Base-by-base conservation (phyloP, 1,140 invertebrate genomes). In the Lineus longissimus region DNA sequence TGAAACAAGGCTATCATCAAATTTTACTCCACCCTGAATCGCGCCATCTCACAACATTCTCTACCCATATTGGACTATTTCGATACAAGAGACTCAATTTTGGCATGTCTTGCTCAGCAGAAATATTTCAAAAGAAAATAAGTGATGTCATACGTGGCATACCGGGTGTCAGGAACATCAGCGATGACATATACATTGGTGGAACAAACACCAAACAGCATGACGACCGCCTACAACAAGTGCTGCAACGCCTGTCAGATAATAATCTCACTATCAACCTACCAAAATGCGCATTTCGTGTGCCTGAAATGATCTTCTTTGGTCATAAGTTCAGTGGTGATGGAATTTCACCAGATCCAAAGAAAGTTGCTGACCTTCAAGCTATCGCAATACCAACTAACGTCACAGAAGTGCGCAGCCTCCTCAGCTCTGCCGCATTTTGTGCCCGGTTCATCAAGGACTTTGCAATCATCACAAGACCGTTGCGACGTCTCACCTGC, bases 321-420 rank as follows among this genome's bases (percentile, higher is more conserved):
- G 67, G 68, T n/a, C 60, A 66, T 33, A 45, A 65, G 23, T 65
- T 69, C 31, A 59, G 47, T 1, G 23, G 51, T 2, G 6, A 64
- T 43, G 66, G 72, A n/a, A 65, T 73, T 13, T 62, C 30, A n/a
- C 55, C 70, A 27, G 66, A 71, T 40, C n/a, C n/a, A n/a, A n/a
- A n/a, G n/a, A n/a, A n/a, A n/a, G n/a, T n/a, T n/a, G n/a, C n/a
- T n/a, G n/a, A 56, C 63, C 11, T 45, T 65, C 4, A 82, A 82
- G 62, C 63, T 84, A 29, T 54, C 7, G 13, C 57, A n/a, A 1
- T 1, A n/a, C 67, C 64, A n/a, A 68, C 41, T 19, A 67, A 66
- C 15, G 58, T 60, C 2, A 19, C 54, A 29, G 70, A 73, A 61
- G 2, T 73, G n/a, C 23, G 62, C 22, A 62, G 59, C 41, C 70